Percentiles rank a stretch among this genome's conserved stretches.
phyloP scores from a whole-genome alignment of 2,797 vertebrate genomes.

The Todus mexicanus region DNA sequence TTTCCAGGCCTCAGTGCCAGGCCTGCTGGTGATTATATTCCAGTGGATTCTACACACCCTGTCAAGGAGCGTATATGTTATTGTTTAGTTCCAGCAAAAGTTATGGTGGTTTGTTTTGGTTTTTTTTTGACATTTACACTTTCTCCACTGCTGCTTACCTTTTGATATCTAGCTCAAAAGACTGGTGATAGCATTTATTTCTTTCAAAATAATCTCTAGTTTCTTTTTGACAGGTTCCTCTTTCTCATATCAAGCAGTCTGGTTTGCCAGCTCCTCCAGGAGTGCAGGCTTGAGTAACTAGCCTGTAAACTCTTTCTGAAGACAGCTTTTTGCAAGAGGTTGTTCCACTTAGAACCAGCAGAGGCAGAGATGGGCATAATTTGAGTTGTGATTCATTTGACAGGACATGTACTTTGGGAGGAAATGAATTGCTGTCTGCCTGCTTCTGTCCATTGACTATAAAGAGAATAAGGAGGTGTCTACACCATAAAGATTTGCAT shows the following conservation, averaged over 20 bases:
- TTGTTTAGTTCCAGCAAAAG: background rate
- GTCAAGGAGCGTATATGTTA: background rate
- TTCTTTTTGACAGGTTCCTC: background rate
- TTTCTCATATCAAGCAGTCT: background rate
- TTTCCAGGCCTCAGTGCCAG: background rate
- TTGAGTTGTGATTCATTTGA: background rate
- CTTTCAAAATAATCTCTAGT: background rate
- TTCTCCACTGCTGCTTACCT: background rate
- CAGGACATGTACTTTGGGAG: background rate
- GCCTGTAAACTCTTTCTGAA: background rate
- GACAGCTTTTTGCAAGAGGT: background rate
- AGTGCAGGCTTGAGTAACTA: background rate
- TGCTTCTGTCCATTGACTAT: background rate
- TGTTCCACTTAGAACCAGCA: background rate
- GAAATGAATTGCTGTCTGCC: background rate
- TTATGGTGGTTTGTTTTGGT: background rate
- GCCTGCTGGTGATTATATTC: background rate
- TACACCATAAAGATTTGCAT: background rate
- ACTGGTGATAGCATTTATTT: background rate
- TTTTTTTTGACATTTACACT: fast-evolving
- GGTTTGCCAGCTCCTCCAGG: background rate
- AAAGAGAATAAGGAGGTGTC: background rate
- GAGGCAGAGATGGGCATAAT: background rate
- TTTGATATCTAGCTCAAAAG: background rate
- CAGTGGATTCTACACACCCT: background rate